Base-by-base conservation (phyloP, 2,888 invertebrate species). In the Folsomia candida region DNA sequence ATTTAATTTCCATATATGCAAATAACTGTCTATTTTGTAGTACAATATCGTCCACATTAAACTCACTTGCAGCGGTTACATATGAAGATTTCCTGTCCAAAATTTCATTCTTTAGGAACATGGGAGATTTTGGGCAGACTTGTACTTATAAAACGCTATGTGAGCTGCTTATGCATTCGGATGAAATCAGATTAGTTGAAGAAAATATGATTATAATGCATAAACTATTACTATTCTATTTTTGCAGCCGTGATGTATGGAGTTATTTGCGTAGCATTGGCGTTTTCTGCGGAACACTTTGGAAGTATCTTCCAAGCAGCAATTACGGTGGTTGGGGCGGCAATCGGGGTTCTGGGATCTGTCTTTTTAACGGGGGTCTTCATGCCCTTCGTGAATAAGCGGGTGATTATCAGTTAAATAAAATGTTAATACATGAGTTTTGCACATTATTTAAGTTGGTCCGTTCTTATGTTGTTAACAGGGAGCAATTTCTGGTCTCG, bases 81-180 rank as follows among this genome's bases (percentile, higher is more conserved):
- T 77, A 74, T 76, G 74, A 76, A 63, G 78, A 78, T 64, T 77
- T 78, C 62, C 62, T 78, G 0, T 51, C 66, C 1, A 76, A 76
- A 65, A 68, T 68, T 14, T 22, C 71, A 25, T 69, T 37, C 14
- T 78, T 76, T 51, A 37, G 54, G 2, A 73, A 74, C 2, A 67
- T 77, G 73, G 67, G 70, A 6, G 72, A 70, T 29, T 66, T 65
- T 25, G 74, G 59, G 18, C 73, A 76, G 54, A 28, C 71, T 1
- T 70, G 60, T 4, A 72, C 70, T 11, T 72, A 72, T 66, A 76
- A 74, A 68, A n/a, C 71, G 51, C 25, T 74, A 11, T 63, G 74
- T 76, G 59, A 68, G 58, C n/a, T 14, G 20, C 20, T 18, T 9
- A 60, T 24, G 18, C 58, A 58, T 9, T 58, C 14, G 14, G 57